Conservation (phyloP, 2,888 invertebrate species). For the Beris chalybata region DNA sequence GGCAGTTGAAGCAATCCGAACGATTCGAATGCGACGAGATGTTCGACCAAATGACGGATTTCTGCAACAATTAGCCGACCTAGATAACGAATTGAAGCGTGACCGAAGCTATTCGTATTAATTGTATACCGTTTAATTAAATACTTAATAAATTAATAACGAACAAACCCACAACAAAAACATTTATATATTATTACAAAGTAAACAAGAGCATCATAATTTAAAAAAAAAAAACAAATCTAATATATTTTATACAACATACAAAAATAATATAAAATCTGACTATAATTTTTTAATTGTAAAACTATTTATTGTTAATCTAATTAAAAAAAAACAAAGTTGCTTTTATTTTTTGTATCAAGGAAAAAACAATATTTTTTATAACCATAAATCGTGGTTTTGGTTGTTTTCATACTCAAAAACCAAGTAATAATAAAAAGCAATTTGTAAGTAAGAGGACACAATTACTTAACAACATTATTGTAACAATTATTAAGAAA, state of each 20-base stretch:
- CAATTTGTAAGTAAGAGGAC: too few species aligned
- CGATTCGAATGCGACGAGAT: slow-evolving; percentile 69
- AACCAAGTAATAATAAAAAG: too few species aligned
- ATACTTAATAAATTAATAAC: not conserved
- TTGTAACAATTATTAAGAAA: too few species aligned
- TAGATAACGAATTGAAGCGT: slow-evolving; percentile 64
- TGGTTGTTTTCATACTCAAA: too few species aligned
- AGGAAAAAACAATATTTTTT: too few species aligned
- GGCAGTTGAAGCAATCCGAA: slow-evolving; percentile 71
- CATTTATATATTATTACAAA: not conserved
- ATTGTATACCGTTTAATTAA: not conserved
- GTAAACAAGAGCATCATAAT: not conserved
- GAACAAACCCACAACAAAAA: not conserved
- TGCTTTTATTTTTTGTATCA: too few species aligned
- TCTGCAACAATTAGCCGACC: slow-evolving; percentile 72
- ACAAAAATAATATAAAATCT: not conserved
- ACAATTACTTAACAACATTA: too few species aligned
- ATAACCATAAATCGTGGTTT: too few species aligned
- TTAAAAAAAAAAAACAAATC: slow-evolving; percentile 1
- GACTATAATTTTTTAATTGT: too few species aligned
- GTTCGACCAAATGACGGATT: slow-evolving; percentile 82
- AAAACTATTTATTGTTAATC: too few species aligned
- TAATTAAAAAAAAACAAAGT: too few species aligned
- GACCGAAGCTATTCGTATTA: slow-evolving; percentile 48
- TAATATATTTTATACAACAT: slow-evolving; percentile 1